Percentiles rank a stretch among this genome's conserved stretches.
phyloP scores from a whole-genome alignment of 2,888 invertebrate genomes.

The Dermolepida albohirtum region DNA sequence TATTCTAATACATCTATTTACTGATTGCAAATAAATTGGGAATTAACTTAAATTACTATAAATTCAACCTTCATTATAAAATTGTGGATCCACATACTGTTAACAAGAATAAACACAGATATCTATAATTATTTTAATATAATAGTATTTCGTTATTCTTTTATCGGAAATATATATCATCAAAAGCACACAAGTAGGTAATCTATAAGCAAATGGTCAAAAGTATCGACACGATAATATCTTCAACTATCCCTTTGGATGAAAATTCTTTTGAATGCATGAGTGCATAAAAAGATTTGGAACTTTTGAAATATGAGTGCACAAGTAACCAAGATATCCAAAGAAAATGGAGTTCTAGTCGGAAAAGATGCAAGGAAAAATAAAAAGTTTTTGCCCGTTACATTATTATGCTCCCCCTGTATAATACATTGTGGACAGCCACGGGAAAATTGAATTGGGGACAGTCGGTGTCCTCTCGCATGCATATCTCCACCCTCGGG shows the following conservation, averaged over 20 bases:
- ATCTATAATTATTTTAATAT: too few relatives aligned
- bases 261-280: slow-evolving; percentile 6
- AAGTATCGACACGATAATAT: too few relatives aligned
- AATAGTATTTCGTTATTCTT: too few relatives aligned
- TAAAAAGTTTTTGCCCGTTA: slow-evolving; percentile 44
- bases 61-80: too few relatives aligned
- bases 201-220: too few relatives aligned
- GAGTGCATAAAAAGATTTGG: slow-evolving; percentile 33
- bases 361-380: slow-evolving; percentile 30
- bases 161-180: too few relatives aligned
- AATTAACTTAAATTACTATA: too few relatives aligned
- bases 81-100: too few relatives aligned
- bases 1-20: too few relatives aligned
- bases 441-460: slow-evolving; percentile 57
- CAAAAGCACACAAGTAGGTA: too few relatives aligned
- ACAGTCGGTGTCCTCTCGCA: slow-evolving; percentile 53
- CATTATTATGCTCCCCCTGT: slow-evolving; percentile 50
- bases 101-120: too few relatives aligned
- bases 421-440: slow-evolving; percentile 55
- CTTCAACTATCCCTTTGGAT: background rate
- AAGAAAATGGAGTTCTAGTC: slow-evolving; percentile 29
- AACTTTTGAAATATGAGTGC: slow-evolving; percentile 31
- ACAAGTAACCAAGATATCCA: slow-evolving; percentile 28
- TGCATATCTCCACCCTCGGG: slow-evolving; percentile 54
- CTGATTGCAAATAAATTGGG: too few relatives aligned